Base-by-base conservation (phyloP, 2,113 vertebrate genomes). In the Antigone vipio region DNA sequence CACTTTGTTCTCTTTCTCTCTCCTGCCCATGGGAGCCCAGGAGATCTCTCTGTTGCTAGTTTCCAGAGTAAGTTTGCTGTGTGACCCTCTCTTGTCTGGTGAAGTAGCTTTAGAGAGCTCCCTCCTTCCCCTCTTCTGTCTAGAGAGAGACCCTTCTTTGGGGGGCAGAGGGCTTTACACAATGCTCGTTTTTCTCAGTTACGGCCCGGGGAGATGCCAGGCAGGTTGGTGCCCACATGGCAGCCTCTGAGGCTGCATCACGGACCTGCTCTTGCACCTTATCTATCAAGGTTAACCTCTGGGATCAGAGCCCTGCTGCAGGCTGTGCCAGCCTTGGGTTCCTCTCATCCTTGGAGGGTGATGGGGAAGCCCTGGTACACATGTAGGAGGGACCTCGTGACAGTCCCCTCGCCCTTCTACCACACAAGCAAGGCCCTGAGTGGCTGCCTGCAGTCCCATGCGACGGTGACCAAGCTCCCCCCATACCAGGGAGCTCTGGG, bases 21-120 rank as follows among this genome's bases (percentile, higher is more conserved):
- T 97, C 62, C 88, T 87, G 76, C 72, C 71, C 0, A 0, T 98
- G 98, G 98, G 89, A 94, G 90, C 93, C 97, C 98, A 99, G 98
- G 98, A 95, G 98, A 99, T 98, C 98, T 99, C 97, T 99, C 98
- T 97, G 82, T 98, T 98, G 98, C 98, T 99, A 99, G 99, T 98
- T 99, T 98, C 93, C 98, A 98, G 97, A 98, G 98, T 99, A 99
- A 99, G 98, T 99, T 97, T 60, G 63, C 88, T 89, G 45, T 96
- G 86, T 94, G 49, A 75, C 50, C 64, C 42, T 83, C 45, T 94
- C 69, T 53, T 89, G 95, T 97, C 92, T 96, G 86, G 95, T 98
- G 95, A 59, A 96, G 86, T 97, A 97, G 95, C 67, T 94, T 91
- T 94, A 95, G 92, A 87, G 55, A 91, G 67, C 42, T 89, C 85